Percentiles rank a stretch among this genome's conserved stretches.
phyloP scores from a whole-genome alignment of 1,140 invertebrate species.

The Phenacoccus solenopsis region DNA sequence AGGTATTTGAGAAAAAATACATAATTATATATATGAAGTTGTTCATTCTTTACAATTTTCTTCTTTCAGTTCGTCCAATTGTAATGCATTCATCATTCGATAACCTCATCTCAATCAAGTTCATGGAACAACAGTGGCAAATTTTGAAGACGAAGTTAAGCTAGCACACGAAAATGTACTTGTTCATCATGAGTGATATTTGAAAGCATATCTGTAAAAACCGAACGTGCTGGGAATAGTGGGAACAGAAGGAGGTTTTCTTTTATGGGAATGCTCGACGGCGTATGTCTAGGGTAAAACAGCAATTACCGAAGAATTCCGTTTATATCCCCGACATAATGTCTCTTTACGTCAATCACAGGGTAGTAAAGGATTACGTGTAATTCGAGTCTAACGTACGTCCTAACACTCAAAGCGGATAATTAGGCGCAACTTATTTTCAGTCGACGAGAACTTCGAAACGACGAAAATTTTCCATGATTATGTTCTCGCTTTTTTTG shows the following conservation, averaged over 20 bases:
- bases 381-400: constrained; percentile 7
- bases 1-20: too few species aligned
- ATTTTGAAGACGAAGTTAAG: too few species aligned
- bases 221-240: not conserved
- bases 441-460: not conserved
- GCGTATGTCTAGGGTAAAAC: not conserved
- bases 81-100: too few species aligned
- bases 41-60: too few species aligned
- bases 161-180: too few species aligned
- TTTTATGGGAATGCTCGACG: not conserved
- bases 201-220: too few species aligned
- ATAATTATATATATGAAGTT: too few species aligned
- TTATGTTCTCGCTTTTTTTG: too few species aligned
- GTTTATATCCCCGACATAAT: constrained; percentile 12
- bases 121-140: too few species aligned
- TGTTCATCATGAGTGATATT: too few species aligned
- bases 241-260: not conserved
- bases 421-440: not conserved
- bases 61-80: too few species aligned
- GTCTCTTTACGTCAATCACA: constrained; percentile 11
- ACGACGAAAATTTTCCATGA: not conserved
- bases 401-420: not conserved
- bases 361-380: constrained; percentile 6
- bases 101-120: too few species aligned
- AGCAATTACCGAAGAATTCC: constrained; percentile 7